Percentiles rank a stretch among this genome's conserved stretches.
Conservation (phyloP, 2,797 vertebrate species). For the Cebuella pygmaea region DNA sequence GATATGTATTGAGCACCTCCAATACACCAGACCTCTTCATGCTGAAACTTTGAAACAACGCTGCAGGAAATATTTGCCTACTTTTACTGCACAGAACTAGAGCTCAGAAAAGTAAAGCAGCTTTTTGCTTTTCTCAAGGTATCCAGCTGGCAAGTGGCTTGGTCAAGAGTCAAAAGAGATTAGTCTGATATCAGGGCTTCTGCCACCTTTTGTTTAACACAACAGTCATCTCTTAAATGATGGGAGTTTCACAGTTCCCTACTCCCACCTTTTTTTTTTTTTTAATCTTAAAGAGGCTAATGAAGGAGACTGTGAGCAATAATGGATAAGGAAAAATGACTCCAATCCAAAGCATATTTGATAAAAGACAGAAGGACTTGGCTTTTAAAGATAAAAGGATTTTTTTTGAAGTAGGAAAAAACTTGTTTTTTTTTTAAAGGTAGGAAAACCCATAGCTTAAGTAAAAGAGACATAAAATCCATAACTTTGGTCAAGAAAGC, state of each 20-base stretch:
- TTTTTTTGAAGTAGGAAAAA: slow-evolving; percentile 38
- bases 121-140: neutral
- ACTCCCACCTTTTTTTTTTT: neutral
- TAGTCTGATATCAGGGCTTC: neutral
- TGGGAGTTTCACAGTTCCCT: neutral
- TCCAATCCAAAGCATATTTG: neutral
- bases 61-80: neutral
- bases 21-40: neutral
- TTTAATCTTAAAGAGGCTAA: neutral
- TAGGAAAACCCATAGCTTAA: slow-evolving; percentile 67
- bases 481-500: slow-evolving; percentile 69
- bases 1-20: neutral
- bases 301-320: neutral
- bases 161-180: neutral
- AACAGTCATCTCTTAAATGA: neutral
- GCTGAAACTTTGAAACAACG: neutral
- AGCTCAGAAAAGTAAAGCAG: neutral
- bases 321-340: slow-evolving; percentile 17
- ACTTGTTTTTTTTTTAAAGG: neutral
- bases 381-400: slow-evolving; percentile 14
- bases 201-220: neutral
- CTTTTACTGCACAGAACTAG: neutral
- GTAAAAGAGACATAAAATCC: slow-evolving; percentile 75
- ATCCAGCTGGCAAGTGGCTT: neutral
- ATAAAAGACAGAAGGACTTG: neutral